These are phyloP conservation scores for Chascanopsetta lugubris DNA, from an alignment of 2,113 vertebrate genomes.

Conservation along the genomic window DNA sequence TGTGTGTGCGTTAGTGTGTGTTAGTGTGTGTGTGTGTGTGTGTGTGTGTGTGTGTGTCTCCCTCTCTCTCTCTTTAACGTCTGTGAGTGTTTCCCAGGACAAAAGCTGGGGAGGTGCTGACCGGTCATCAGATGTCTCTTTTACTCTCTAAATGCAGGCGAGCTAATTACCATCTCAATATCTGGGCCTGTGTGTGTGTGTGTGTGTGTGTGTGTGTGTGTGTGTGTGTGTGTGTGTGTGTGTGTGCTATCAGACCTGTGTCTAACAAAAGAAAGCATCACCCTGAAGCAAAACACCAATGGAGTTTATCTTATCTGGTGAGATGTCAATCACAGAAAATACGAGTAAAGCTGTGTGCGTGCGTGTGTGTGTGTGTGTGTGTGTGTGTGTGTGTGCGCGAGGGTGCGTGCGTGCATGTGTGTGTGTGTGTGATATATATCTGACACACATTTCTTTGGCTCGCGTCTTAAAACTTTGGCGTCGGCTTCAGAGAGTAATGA, in stretches of 20 bases:
- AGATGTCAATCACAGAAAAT: slow-evolving; percentile 9
- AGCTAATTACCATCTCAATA: slow-evolving; percentile 74
- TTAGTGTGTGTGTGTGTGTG: slow-evolving; percentile 39
- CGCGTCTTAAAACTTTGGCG: slow-evolving; percentile 39
- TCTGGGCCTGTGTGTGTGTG: slow-evolving; percentile 14
- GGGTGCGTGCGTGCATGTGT: slow-evolving; percentile 16
- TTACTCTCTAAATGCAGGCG: slow-evolving; percentile 57
- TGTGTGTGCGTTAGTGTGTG: slow-evolving; percentile 44
- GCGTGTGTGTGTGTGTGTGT: too few relatives aligned
- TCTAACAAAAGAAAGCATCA: slow-evolving; percentile 1
- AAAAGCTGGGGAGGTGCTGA: slow-evolving; percentile 72
- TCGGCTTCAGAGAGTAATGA: slow-evolving; percentile 43
- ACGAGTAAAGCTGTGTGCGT: not conserved
- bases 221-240: slow-evolving; percentile 29
- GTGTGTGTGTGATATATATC: slow-evolving; percentile 20
- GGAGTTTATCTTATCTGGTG: slow-evolving; percentile 24
- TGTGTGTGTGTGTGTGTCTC: slow-evolving; percentile 42
- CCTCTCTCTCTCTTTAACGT: slow-evolving; percentile 24
- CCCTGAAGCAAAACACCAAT: not conserved
- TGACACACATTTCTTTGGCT: slow-evolving; percentile 44
- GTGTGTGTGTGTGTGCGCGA: too few relatives aligned
- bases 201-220: slow-evolving; percentile 29
- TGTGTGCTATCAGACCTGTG: slow-evolving; percentile 11
- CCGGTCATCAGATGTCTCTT: slow-evolving; percentile 77
- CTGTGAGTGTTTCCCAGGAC: slow-evolving; percentile 44